Percentiles rank a stretch among this genome's conserved stretches.
phyloP scores from a whole-genome alignment of 2,888 invertebrate genomes.

The Erynnis tages region DNA sequence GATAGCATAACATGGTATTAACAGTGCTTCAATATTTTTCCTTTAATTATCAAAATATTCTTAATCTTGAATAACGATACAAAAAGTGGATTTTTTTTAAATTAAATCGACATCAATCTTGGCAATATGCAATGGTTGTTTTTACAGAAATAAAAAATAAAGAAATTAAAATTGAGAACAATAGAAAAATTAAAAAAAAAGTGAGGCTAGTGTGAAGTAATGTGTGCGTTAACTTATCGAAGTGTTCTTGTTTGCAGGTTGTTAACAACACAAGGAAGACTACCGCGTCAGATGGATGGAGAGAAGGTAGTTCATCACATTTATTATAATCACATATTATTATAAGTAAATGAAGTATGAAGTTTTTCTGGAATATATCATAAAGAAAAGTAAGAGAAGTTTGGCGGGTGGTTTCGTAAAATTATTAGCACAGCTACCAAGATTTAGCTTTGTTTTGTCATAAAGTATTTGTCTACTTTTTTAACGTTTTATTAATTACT shows the following conservation, averaged over 20 bases:
- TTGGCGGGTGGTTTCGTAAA: background rate
- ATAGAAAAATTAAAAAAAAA: too few relatives aligned
- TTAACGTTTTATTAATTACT: too few relatives aligned
- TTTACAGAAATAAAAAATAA: too few relatives aligned
- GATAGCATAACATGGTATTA: slow-evolving; percentile 52
- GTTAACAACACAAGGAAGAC: slow-evolving; percentile 86
- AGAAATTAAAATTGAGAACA: too few relatives aligned
- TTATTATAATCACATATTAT: slow-evolving; percentile 2
- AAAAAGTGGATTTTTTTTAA: too few relatives aligned
- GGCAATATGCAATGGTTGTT: too few relatives aligned
- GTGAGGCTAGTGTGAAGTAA: too few relatives aligned
- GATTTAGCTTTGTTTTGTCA: background rate
- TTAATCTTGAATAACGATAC: too few relatives aligned
- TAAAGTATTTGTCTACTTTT: too few relatives aligned
- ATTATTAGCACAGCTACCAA: background rate
- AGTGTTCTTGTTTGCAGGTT: slow-evolving; percentile 68
- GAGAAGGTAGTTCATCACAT: slow-evolving; percentile 62
- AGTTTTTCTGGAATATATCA: slow-evolving; percentile 13
- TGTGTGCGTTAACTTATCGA: too few relatives aligned
- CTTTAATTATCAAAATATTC: too few relatives aligned
- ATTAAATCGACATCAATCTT: too few relatives aligned
- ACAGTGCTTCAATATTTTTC: slow-evolving; percentile 34
- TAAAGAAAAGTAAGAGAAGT: background rate
- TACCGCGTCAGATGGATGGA: slow-evolving; percentile 78
- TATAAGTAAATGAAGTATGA: slow-evolving; percentile 2